Percentiles rank a stretch among this genome's conserved stretches.
These are phyloP conservation scores for Chiridota heheva DNA, from an alignment of 35 echinoderm and acorn worm genomes.

Conservation along the genomic window DNA sequence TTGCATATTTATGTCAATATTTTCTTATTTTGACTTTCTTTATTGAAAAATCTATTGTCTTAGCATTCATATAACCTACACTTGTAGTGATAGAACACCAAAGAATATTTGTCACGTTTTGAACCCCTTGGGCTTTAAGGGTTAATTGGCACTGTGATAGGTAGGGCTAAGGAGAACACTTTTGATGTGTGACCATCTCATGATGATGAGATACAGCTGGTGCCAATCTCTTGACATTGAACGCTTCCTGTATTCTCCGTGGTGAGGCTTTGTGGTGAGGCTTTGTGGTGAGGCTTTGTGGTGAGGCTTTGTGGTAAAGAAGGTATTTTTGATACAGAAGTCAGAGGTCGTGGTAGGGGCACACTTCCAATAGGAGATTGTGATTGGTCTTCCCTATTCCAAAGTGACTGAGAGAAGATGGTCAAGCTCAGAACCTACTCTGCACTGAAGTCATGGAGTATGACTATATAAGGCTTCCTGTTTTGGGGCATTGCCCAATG, in stretches of 20 bases:
- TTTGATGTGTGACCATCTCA: conserved; percentile 3
- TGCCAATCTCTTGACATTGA: conserved; percentile 54
- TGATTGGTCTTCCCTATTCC: conserved; percentile 15
- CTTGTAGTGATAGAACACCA: no score
- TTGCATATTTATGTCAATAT: no score
- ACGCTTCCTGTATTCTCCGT: conserved; percentile 49
- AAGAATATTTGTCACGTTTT: no score
- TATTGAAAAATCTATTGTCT: no score
- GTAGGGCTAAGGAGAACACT: conserved; percentile 38
- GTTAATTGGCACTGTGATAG: conserved; percentile 60
- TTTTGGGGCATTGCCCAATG: not conserved
- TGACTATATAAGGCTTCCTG: not conserved
- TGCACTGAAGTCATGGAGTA: conserved; percentile 38
- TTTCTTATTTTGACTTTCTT: no score
- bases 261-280: no score
- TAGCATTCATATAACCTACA: no score
- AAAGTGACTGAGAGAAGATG: not conserved
- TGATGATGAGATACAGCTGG: conserved; percentile 36
- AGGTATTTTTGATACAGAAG: conserved; percentile 9
- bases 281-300: no score
- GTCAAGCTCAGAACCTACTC: conserved; percentile 37
- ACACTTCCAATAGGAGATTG: no score
- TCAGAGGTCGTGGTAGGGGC: not conserved
- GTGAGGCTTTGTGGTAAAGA: conserved; percentile 46
- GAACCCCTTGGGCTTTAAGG: no score